These are phyloP conservation scores for Tenodera sinensis DNA, from an alignment of 2,888 invertebrate genomes.

Conservation along the genomic window DNA sequence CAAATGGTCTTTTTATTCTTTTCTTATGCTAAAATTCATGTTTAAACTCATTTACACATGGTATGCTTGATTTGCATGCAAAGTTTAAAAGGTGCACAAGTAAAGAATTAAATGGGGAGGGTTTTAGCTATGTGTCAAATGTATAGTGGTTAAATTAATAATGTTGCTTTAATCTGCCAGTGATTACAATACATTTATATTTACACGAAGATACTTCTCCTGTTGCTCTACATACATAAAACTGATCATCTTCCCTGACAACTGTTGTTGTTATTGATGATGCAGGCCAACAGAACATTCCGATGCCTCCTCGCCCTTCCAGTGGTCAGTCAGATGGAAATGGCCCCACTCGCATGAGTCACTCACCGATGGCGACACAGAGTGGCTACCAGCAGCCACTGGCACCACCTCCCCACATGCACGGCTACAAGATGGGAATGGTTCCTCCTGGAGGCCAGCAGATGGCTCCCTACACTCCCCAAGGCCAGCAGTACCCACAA, in stretches of 20 bases:
- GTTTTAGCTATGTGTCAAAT: too few species aligned
- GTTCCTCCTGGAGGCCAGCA: constrained; percentile 50
- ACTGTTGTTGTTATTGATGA: background rate
- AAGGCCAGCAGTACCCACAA: constrained; percentile 54
- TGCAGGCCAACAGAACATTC: constrained; percentile 85
- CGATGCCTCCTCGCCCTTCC: constrained; percentile 93
- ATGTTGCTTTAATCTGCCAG: too few species aligned
- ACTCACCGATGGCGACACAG: constrained; percentile 66
- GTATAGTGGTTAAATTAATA: too few species aligned
- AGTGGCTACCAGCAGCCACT: constrained; percentile 58
- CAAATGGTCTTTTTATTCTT: too few species aligned
- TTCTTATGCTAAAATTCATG: too few species aligned
- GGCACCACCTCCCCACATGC: constrained; percentile 58
- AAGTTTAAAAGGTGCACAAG: too few species aligned
- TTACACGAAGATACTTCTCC: too few species aligned
- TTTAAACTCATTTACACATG: too few species aligned
- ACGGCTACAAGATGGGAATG: constrained; percentile 56
- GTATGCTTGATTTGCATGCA: too few species aligned
- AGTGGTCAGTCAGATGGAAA: constrained; percentile 71
- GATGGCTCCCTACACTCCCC: constrained; percentile 55
- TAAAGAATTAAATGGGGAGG: too few species aligned
- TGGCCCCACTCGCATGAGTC: constrained; percentile 63
- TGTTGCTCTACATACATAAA: too few species aligned
- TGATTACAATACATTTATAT: too few species aligned
- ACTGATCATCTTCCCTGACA: background rate